Evolutionary conservation across 1,140 invertebrate genomes (phyloP), one percentile per base, ranked within the genome.

Genomic region (Eufriesea mexicana): DNA sequence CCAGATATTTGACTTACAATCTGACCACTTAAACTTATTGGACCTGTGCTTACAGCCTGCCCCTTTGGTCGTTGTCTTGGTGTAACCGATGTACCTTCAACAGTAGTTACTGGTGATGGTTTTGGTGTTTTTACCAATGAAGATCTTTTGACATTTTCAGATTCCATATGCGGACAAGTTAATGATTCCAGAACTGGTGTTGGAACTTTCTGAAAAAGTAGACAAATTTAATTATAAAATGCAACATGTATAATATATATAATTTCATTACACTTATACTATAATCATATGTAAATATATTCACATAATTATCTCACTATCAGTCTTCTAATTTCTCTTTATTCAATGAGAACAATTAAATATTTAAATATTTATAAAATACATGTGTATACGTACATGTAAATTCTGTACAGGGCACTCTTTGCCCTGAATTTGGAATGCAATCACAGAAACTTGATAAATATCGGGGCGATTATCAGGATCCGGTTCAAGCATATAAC

Each of bases 401-500:
- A 98, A 95, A 95, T 98, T 98, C 92, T 97, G 96, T 77, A 98
- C 96, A 64, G 97, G 97, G 94, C 96, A 97, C 75, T 97, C 96
- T 93, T 96, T 96, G 71, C 96, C 96, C 71, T 95, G 90, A 78
- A 98, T 91, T 86, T 96, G 95, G 93, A 98, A 98, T 64, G 97
- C 96, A 86, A 98, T 94, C 89, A 95, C 95, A 82, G 97, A 97
- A 73, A 98, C 97, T 96, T 98, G 98, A 94, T 96, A 98, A 90
- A 98, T 98, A 94, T 98, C 98, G 20, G 98, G 98, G 90, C 98
- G 94, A 79, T 96, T 95, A 83, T 97, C 97, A 64, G 96, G 95
- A 94, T 98, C 97, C 55, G 97, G 96, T 91, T 98, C 97, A 77
- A 99, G 94, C 96, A 98, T 98, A 90, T 97, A 98, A 83, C 96